Percentiles rank a stretch among this genome's conserved stretches.
These are phyloP conservation scores for Tribolium freemani DNA, from an alignment of 2,888 invertebrate genomes.

Conservation along the genomic window DNA sequence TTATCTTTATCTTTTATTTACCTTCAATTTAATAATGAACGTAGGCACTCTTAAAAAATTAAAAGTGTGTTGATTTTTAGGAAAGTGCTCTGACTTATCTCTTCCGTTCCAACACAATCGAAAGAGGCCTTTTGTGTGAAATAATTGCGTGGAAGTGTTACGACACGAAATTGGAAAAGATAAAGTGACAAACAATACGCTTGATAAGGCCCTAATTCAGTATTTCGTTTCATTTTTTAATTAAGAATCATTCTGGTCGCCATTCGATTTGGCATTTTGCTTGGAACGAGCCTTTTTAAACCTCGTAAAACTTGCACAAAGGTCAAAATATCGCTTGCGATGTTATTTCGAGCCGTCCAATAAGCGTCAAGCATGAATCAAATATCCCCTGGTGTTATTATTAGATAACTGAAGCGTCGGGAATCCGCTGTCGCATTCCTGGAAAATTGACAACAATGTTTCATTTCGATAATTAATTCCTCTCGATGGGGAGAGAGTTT, in stretches of 20 bases:
- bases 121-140: slow-evolving; percentile 12
- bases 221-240: neutral
- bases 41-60: too few relatives aligned
- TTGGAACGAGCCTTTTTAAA: too few relatives aligned
- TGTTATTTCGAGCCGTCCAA: neutral
- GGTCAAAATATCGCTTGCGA: neutral
- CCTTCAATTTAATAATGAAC: too few relatives aligned
- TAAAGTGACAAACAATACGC: slow-evolving; percentile 20
- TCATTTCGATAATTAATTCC: neutral
- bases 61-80: too few relatives aligned
- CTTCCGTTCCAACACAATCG: slow-evolving; percentile 23
- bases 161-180: slow-evolving; percentile 28
- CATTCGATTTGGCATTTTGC: too few relatives aligned
- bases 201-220: neutral
- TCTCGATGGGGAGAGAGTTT: neutral
- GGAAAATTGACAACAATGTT: neutral
- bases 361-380: neutral
- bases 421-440: neutral
- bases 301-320: neutral
- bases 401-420: neutral
- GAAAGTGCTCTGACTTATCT: slow-evolving; percentile 1
- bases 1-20: too few relatives aligned
- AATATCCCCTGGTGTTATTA: neutral
- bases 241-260: neutral
- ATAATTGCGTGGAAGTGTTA: slow-evolving; percentile 29